Percentiles rank a stretch among this genome's conserved stretches.
Evolutionary conservation across 2,113 vertebrate genomes (phyloP).

Genomic region (Zeus faber): DNA sequence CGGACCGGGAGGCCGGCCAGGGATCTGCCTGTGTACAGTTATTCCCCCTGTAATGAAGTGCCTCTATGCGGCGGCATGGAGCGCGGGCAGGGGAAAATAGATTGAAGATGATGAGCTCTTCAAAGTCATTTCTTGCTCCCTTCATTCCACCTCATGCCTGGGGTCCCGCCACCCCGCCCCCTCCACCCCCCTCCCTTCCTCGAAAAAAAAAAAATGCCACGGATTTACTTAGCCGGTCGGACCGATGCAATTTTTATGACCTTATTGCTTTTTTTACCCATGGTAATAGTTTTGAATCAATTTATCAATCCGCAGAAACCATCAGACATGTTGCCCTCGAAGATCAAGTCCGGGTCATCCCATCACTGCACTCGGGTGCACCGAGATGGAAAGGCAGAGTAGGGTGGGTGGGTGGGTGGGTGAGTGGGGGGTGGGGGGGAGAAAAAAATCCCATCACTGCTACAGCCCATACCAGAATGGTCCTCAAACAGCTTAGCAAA

Average conservation of each 20-base stretch:
- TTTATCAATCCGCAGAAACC: slow-evolving; percentile 98
- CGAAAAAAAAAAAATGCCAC: slow-evolving; percentile 85
- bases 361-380: slow-evolving; percentile 94
- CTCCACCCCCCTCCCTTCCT: slow-evolving; percentile 81
- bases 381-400: slow-evolving; percentile 79
- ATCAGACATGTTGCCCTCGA: slow-evolving; percentile 96
- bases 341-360: slow-evolving; percentile 99
- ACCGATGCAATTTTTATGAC: slow-evolving; percentile 99
- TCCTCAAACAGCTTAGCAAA: slow-evolving; percentile 91
- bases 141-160: slow-evolving; percentile 95
- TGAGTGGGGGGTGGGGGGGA: background rate
- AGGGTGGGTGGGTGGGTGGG: slow-evolving; percentile 31
- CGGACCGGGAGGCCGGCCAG: slow-evolving; percentile 76
- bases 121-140: slow-evolving; percentile 99
- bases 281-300: slow-evolving; percentile 99
- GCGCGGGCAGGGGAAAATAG: slow-evolving; percentile 95
- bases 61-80: slow-evolving; percentile 98
- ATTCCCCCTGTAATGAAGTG: slow-evolving; percentile 99
- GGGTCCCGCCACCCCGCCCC: slow-evolving; percentile 76
- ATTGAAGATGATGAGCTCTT: slow-evolving; percentile 99
- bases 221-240: slow-evolving; percentile 95
- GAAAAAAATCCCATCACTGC: slow-evolving; percentile 34
- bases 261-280: slow-evolving; percentile 99
- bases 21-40: slow-evolving; percentile 94
- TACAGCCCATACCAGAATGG: slow-evolving; percentile 63